Evolutionary conservation across 2,113 vertebrate genomes (phyloP).

Genomic region (Tachysurus fulvidraco): DNA sequence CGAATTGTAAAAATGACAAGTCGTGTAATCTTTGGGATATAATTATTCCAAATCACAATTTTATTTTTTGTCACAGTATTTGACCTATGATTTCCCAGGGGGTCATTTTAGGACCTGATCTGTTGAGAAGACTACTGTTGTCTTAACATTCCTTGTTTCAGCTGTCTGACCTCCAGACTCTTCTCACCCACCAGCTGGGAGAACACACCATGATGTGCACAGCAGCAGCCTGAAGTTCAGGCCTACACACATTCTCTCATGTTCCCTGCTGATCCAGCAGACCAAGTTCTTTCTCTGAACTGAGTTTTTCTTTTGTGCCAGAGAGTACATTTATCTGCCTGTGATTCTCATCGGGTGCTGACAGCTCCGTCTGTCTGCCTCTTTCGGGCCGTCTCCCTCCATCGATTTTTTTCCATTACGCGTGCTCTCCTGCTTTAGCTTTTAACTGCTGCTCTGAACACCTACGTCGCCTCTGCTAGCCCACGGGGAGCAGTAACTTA

Average conservation of each 20-base stretch:
- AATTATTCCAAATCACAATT: neutral
- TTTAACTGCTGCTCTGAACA: conserved; percentile 37
- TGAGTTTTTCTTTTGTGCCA: neutral
- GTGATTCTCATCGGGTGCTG: neutral
- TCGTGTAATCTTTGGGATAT: neutral
- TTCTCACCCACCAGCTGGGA: neutral
- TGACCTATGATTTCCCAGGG: neutral
- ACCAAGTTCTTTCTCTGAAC: neutral
- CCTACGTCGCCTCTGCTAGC: conserved; percentile 2
- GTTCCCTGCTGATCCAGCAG: neutral
- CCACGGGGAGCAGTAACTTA: conserved; percentile 18
- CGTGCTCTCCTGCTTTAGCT: conserved; percentile 26
- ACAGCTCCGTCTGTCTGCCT: conserved; percentile 7
- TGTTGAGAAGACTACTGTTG: neutral
- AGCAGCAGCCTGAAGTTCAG: neutral
- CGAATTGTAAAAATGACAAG: neutral
- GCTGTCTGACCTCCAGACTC: neutral
- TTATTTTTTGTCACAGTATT: neutral
- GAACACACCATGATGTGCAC: neutral
- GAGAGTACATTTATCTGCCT: conserved; percentile 20
- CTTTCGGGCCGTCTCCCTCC: neutral
- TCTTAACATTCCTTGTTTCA: neutral
- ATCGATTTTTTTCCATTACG: conserved; percentile 3
- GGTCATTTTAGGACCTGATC: neutral
- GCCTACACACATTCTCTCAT: conserved; percentile 4